phyloP scores from a whole-genome alignment of 2,113 vertebrate genomes.

The Dryoscopus gambensis region DNA sequence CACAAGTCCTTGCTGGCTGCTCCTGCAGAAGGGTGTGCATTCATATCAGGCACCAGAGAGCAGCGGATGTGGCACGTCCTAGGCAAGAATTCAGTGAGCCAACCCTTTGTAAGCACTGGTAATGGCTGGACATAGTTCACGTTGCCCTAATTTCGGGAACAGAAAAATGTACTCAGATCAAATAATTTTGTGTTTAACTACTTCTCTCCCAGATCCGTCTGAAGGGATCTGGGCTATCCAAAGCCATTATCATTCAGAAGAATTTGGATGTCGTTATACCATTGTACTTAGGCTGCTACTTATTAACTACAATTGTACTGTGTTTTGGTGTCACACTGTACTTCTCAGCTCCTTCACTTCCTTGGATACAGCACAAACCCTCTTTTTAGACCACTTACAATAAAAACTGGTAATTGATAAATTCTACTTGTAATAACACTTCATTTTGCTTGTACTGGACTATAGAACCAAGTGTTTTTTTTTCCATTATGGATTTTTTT shows the following conservation, averaged over 20 bases:
- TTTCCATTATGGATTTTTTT: background rate
- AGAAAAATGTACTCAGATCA: background rate
- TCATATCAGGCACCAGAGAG: background rate
- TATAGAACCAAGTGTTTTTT: background rate
- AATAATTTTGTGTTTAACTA: background rate
- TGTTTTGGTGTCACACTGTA: background rate
- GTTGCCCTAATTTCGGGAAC: background rate
- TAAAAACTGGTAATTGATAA: background rate
- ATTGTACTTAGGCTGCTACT: background rate
- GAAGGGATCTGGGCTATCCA: background rate
- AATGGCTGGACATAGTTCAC: background rate
- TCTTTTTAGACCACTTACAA: background rate
- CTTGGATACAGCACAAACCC: background rate
- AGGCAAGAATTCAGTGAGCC: background rate
- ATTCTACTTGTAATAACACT: background rate
- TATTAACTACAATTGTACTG: background rate
- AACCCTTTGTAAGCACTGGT: background rate
- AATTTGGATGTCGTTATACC: background rate
- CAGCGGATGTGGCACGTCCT: fast-evolving
- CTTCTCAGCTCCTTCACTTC: background rate
- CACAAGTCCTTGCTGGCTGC: background rate
- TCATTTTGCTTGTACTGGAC: background rate
- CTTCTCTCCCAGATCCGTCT: background rate
- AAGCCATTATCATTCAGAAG: background rate
- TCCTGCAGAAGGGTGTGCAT: background rate